Conservation (phyloP, 2,797 vertebrate species). For the Enteromius argenteus region DNA sequence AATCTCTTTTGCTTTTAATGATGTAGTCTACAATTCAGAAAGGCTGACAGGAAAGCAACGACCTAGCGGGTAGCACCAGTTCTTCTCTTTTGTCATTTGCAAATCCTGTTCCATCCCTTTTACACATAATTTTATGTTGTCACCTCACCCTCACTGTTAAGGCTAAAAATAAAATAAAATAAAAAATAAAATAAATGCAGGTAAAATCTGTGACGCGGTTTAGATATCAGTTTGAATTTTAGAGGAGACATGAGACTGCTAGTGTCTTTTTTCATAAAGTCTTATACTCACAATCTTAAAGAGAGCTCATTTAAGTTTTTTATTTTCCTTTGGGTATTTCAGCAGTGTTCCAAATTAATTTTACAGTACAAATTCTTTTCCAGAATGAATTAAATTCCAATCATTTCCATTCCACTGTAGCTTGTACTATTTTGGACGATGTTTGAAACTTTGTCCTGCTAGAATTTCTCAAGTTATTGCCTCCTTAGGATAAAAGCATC, state of each 20-base stretch:
- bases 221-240: background rate
- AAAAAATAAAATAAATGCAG: background rate
- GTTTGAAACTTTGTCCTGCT: background rate
- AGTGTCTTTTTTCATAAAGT: background rate
- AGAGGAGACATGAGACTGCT: background rate
- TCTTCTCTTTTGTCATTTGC: background rate
- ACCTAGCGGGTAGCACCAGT: background rate
- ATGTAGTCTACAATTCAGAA: background rate
- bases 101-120: background rate
- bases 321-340: background rate
- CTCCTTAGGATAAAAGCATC: background rate
- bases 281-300: background rate
- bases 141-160: background rate
- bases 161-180: background rate
- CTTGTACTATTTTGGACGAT: background rate
- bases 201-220: background rate
- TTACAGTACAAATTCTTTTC: background rate
- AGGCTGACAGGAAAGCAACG: background rate
- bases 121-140: background rate
- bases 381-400: background rate
- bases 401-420: background rate
- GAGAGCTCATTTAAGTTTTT: background rate
- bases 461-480: background rate
- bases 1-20: slow-evolving; percentile 9
- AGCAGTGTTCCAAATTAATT: background rate